phyloP scores from a whole-genome alignment of 2,797 vertebrate species.

The Gallinago nigripennis region DNA sequence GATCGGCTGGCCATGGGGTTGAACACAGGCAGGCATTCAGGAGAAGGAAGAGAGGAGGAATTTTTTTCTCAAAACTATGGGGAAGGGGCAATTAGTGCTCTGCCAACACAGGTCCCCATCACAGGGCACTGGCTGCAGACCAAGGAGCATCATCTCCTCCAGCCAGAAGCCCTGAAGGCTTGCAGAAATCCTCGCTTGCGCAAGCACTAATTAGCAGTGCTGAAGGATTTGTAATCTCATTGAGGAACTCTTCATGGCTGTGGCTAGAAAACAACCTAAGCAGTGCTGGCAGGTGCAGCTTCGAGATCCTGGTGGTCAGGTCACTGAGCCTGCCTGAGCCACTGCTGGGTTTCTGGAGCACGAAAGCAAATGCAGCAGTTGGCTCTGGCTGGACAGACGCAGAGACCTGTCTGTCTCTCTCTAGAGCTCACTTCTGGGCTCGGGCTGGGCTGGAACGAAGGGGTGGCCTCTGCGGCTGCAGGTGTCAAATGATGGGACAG shows the following conservation, averaged over 20 bases:
- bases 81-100: neutral
- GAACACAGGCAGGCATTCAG: neutral
- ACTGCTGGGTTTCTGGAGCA: neutral
- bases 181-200: constrained; percentile 9
- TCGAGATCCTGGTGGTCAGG: fast-evolving
- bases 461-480: neutral
- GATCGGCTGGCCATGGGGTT: fast-evolving
- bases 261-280: neutral
- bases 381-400: neutral
- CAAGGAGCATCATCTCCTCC: neutral
- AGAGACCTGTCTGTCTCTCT: neutral
- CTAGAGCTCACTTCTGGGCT: neutral
- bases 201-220: neutral
- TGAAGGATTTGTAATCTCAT: neutral
- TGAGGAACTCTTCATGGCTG: neutral
- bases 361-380: fast-evolving
- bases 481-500: neutral
- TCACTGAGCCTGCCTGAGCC: fast-evolving
- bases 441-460: fast-evolving
- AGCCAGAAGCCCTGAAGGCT: neutral
- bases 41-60: neutral
- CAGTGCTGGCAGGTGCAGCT: neutral
- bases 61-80: neutral
- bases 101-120: fast-evolving
- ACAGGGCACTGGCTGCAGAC: neutral